phyloP scores from a whole-genome alignment of 2,797 vertebrate genomes.

The Lacerta viridis region DNA sequence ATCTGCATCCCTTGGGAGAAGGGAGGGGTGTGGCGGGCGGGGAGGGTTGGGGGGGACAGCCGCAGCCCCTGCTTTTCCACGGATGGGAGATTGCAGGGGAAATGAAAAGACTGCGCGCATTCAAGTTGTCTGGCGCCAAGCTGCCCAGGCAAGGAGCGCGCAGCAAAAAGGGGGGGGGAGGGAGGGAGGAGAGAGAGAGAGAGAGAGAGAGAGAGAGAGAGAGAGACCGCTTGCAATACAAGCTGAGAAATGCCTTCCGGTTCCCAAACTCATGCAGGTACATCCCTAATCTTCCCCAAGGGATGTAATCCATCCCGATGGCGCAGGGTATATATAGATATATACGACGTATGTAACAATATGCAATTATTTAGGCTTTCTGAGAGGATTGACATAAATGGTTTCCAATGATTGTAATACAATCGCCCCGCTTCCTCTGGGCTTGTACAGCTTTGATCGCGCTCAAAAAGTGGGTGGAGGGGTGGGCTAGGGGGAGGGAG shows the following conservation, averaged over 20 bases:
- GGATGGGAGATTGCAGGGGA: slow-evolving; percentile 17
- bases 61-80: neutral
- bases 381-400: neutral
- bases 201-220: too few species aligned
- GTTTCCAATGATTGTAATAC: neutral
- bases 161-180: too few species aligned
- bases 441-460: slow-evolving; percentile 3
- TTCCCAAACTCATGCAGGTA: slow-evolving; percentile 15
- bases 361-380: slow-evolving; percentile 22
- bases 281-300: slow-evolving; percentile 27
- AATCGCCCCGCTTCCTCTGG: neutral
- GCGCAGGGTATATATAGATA: neutral
- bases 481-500: neutral
- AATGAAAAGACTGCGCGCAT: slow-evolving; percentile 18
- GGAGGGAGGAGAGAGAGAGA: neutral
- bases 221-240: neutral
- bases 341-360: slow-evolving; percentile 12
- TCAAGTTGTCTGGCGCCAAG: slow-evolving; percentile 47
- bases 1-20: slow-evolving; percentile 15
- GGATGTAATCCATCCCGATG: slow-evolving; percentile 20
- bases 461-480: neutral
- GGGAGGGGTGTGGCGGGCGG: neutral
- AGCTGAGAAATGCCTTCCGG: slow-evolving; percentile 21
- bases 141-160: slow-evolving; percentile 23
- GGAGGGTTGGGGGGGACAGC: neutral